phyloP scores from a whole-genome alignment of 2,113 vertebrate species.

The Ictalurus furcatus region DNA sequence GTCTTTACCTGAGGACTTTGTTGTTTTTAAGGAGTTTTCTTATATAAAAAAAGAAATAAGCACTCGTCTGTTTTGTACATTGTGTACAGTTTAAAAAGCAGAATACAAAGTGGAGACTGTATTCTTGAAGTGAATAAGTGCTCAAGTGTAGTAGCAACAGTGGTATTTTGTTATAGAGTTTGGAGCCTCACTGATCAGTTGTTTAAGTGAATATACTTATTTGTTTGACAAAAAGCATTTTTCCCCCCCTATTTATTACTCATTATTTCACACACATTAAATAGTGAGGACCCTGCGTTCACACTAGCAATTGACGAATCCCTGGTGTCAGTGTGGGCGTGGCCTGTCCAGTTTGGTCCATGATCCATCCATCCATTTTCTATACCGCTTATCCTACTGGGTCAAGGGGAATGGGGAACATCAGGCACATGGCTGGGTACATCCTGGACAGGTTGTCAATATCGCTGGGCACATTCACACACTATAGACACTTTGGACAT shows the following conservation, averaged over 20 bases:
- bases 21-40: constrained; percentile 54
- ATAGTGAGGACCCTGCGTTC: constrained; percentile 28
- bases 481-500: no score
- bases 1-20: constrained; percentile 61
- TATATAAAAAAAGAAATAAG: constrained; percentile 57
- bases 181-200: constrained; percentile 44
- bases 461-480: no score
- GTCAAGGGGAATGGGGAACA: no score
- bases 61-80: constrained; percentile 66
- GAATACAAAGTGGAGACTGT: constrained; percentile 59
- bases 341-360: constrained; percentile 16
- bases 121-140: constrained; percentile 62
- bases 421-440: no score
- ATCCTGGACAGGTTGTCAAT: no score
- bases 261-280: constrained; percentile 59
- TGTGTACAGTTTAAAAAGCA: constrained; percentile 58
- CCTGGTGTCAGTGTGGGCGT: constrained; percentile 30
- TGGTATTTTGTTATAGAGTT: constrained; percentile 65
- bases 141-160: constrained; percentile 69
- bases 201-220: constrained; percentile 59
- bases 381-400: no score
- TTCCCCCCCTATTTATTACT: constrained; percentile 78
- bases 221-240: constrained; percentile 66
- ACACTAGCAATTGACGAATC: not conserved
- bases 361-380: no score